Conservation (phyloP, 2,888 invertebrate genomes). For the Laothoe populi region DNA sequence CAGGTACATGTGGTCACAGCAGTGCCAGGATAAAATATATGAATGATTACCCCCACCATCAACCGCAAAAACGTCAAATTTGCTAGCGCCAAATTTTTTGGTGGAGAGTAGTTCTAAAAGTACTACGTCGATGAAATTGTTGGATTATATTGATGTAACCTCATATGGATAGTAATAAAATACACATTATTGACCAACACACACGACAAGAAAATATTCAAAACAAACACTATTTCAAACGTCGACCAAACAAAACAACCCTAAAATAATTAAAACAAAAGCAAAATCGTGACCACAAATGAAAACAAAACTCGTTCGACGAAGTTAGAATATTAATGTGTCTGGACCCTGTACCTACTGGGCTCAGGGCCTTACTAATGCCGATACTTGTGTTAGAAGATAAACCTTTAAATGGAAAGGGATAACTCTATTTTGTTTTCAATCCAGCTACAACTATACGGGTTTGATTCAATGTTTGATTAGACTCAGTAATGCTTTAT, state of each 20-base stretch:
- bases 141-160: no score
- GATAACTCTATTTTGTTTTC: neutral
- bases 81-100: no score
- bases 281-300: slow-evolving; percentile 49
- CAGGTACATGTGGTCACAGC: no score
- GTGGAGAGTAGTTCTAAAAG: no score
- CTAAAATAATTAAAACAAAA: slow-evolving; percentile 64
- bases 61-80: no score
- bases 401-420: slow-evolving; percentile 35
- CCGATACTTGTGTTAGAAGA: slow-evolving; percentile 40
- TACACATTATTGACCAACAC: no score
- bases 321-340: slow-evolving; percentile 79
- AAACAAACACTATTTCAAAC: slow-evolving; percentile 8
- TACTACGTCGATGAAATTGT: no score
- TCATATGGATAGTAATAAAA: slow-evolving; percentile 2
- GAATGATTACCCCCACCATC: no score
- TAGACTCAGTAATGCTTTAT: no score
- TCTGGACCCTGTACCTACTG: slow-evolving; percentile 40
- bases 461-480: neutral
- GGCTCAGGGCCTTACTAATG: slow-evolving; percentile 64
- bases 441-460: neutral
- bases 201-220: neutral
- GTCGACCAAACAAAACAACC: slow-evolving; percentile 22
- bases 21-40: no score
- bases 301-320: slow-evolving; percentile 73